phyloP scores from a whole-genome alignment of 2,113 vertebrate genomes.

The Pantherophis guttatus region DNA sequence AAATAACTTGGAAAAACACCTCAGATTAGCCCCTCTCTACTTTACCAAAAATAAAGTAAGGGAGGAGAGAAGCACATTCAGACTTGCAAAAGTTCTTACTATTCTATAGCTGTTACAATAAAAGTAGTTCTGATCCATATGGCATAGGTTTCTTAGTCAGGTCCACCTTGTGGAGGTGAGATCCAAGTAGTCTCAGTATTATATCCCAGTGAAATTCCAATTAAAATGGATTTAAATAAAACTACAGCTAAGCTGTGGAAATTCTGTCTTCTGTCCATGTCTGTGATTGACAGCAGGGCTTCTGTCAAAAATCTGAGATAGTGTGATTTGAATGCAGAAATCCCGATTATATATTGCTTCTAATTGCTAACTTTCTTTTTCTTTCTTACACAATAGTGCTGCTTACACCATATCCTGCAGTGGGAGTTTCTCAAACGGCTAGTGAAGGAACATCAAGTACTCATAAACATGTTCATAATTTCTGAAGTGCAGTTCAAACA shows the following conservation, averaged over 20 bases:
- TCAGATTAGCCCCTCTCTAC: no score
- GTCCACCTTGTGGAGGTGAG: no score
- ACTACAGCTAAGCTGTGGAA: neutral
- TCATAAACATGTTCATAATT: fast-evolving
- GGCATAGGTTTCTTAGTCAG: no score
- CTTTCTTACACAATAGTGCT: neutral
- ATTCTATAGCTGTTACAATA: no score
- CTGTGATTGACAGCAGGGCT: neutral
- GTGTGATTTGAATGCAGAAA: neutral
- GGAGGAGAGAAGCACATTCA: no score
- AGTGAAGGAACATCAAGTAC: neutral
- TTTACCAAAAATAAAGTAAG: no score
- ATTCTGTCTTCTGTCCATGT: neutral
- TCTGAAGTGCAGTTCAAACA: neutral
- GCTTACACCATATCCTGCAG: neutral
- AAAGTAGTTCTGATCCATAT: no score
- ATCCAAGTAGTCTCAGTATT: neutral
- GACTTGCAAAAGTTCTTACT: no score
- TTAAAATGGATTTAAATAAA: neutral
- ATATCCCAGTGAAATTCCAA: neutral
- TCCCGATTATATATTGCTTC: neutral
- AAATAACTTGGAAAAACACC: no score
- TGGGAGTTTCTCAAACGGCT: neutral
- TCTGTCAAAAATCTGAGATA: neutral
- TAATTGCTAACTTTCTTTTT: neutral